phyloP scores from a whole-genome alignment of 2,113 vertebrate genomes.

The Urocynchramus pylzowi region DNA sequence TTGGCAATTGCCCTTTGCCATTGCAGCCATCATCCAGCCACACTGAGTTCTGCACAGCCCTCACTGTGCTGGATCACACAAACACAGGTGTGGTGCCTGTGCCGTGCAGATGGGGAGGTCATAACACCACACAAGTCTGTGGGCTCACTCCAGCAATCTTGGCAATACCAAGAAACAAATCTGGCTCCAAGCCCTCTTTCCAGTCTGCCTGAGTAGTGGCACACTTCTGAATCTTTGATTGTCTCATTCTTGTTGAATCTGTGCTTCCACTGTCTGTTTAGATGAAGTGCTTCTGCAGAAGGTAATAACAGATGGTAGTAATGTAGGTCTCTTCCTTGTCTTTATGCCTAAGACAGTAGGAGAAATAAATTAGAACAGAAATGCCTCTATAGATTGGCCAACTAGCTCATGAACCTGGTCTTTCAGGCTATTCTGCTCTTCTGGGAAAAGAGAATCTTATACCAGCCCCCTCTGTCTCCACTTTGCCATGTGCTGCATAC shows the following conservation, averaged over 20 bases:
- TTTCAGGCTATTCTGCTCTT: neutral
- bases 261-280: neutral
- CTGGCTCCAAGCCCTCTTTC: neutral
- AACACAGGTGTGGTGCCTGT: neutral
- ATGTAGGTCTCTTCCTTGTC: neutral
- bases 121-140: neutral
- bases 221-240: neutral
- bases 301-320: conserved; percentile 16
- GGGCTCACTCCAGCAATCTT: neutral
- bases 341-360: neutral
- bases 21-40: neutral
- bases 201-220: neutral
- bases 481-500: neutral
- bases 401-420: neutral
- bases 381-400: neutral
- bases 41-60: neutral
- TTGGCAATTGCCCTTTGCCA: neutral
- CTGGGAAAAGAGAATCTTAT: neutral
- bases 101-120: neutral
- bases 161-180: neutral
- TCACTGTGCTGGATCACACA: neutral
- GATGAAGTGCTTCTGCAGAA: conserved; percentile 1
- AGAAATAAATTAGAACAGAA: neutral
- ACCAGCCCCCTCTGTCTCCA: neutral
- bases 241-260: neutral